Conservation (phyloP, 2,113 vertebrate genomes). For the Xiphophorus couchianus region DNA sequence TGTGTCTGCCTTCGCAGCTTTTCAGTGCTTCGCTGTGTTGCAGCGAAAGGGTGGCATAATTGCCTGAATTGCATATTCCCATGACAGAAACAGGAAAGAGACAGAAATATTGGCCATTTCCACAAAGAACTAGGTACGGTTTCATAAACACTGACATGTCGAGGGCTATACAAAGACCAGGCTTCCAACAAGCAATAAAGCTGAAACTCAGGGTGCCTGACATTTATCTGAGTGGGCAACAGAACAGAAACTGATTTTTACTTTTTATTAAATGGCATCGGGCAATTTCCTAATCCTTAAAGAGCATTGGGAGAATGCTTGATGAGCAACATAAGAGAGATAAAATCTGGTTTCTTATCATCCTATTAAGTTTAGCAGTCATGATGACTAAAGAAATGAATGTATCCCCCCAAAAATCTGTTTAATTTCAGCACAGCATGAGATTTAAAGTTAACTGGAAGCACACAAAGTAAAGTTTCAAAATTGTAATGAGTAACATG, state of each 20-base stretch:
- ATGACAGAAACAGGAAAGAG: not conserved
- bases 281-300: not conserved
- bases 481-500: not conserved
- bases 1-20: conserved; percentile 1
- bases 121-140: conserved; percentile 10
- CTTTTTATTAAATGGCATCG: not conserved
- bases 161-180: conserved; percentile 15
- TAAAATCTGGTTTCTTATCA: not conserved
- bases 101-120: conserved; percentile 35
- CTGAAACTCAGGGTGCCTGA: conserved; percentile 43
- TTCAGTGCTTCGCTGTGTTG: conserved; percentile 5
- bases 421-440: not conserved
- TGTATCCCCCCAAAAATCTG: not conserved
- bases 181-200: conserved; percentile 22
- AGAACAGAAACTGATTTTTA: conserved; percentile 18
- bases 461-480: not conserved
- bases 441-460: not conserved
- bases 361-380: not conserved
- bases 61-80: conserved; percentile 36
- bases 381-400: not conserved
- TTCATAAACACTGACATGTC: conserved; percentile 39
- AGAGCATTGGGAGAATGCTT: not conserved
- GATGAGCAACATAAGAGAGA: not conserved
- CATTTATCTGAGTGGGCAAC: conserved; percentile 18
- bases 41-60: conserved; percentile 47